A percentile compares a stretch with the other conserved stretches of the same genome.
phyloP scores from a whole-genome alignment of 2,888 invertebrate species.

The Acanthosepion lycidas region DNA sequence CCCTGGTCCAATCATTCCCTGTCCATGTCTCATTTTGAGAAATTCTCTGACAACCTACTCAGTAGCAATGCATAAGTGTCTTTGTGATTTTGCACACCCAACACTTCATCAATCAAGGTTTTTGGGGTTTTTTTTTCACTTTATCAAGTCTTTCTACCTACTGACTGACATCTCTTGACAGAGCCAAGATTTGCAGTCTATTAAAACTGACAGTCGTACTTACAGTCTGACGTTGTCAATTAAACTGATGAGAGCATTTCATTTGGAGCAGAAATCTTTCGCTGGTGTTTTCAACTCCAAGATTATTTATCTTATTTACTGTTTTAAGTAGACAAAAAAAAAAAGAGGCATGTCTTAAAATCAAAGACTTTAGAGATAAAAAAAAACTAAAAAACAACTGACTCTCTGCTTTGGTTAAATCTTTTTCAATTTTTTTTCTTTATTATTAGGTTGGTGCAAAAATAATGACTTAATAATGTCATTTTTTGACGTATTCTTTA shows the following conservation, averaged over 20 bases:
- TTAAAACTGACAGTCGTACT: neutral
- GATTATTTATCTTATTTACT: neutral
- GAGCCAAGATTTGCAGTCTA: neutral
- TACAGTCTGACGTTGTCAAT: neutral
- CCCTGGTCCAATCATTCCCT: neutral
- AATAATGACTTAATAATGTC: no score
- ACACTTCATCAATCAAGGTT: neutral
- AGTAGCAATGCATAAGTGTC: neutral
- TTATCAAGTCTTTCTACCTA: neutral
- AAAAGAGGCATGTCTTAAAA: neutral
- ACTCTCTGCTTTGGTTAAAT: neutral
- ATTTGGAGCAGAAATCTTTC: neutral
- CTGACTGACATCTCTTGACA: conserved; percentile 7
- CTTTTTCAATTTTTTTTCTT: neutral
- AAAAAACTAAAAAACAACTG: no score
- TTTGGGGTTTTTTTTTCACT: neutral
- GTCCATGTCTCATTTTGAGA: neutral
- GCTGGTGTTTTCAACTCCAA: neutral
- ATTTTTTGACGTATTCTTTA: no score
- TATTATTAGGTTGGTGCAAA: no score
- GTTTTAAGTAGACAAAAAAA: neutral
- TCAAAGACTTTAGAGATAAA: neutral
- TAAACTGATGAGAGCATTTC: neutral
- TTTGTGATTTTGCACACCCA: neutral
- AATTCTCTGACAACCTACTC: neutral